Evolutionary conservation across 1,140 invertebrate genomes (phyloP).

Genomic region (Harlomillsia oculata): DNA sequence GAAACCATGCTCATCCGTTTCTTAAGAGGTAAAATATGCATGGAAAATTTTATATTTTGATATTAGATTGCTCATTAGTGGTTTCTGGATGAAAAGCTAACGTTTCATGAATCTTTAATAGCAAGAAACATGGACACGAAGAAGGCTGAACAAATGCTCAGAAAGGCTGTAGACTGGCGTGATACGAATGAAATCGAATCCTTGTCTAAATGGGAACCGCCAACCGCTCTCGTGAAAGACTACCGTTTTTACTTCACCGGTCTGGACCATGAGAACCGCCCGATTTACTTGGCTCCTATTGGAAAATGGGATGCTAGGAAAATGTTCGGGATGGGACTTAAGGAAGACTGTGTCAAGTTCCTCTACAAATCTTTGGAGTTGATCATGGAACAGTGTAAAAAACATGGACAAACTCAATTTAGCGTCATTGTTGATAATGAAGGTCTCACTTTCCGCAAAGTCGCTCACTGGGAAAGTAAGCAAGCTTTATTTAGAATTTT

Average conservation of each 20-base stretch:
- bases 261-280: conserved; percentile 4
- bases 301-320: conserved; percentile 20
- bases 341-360: conserved; percentile 10
- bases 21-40: conserved; percentile 2
- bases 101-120: not conserved
- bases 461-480: conserved; percentile 26
- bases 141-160: conserved; percentile 20
- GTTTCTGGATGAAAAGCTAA: not conserved
- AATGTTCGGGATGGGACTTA: conserved; percentile 13
- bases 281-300: conserved; percentile 17
- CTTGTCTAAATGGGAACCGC: conserved; percentile 6
- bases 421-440: conserved; percentile 14
- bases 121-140: conserved; percentile 16
- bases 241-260: conserved; percentile 17
- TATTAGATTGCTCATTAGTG: too few relatives aligned
- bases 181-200: conserved; percentile 17
- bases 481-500: conserved; percentile 4
- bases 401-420: conserved; percentile 12
- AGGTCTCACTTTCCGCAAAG: conserved; percentile 17
- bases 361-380: conserved; percentile 18
- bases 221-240: conserved; percentile 12
- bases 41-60: too few relatives aligned
- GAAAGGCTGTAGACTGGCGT: conserved; percentile 17
- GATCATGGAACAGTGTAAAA: conserved; percentile 10
- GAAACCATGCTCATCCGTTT: conserved; percentile 6